A percentile compares a stretch with the other conserved stretches of the same genome.
Conservation (phyloP, 2,797 vertebrate species). For the Ptychadena robeensis region DNA sequence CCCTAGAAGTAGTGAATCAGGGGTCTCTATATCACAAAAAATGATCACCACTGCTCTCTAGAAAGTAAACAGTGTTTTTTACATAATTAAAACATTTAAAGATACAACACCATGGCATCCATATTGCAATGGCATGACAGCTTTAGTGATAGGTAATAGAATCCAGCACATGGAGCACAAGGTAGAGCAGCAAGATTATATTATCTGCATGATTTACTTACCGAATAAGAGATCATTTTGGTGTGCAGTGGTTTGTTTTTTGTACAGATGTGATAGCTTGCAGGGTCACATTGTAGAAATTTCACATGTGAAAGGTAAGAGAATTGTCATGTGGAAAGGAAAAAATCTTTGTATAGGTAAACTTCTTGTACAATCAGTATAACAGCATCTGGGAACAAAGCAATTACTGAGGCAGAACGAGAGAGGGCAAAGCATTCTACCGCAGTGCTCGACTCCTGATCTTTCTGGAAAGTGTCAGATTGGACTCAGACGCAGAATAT, state of each 20-base stretch:
- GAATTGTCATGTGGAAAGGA: slow-evolving; percentile 23
- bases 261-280: background rate
- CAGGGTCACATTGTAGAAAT: background rate
- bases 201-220: background rate
- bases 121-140: background rate
- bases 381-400: slow-evolving; percentile 2
- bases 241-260: background rate
- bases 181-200: slow-evolving; percentile 17
- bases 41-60: no score
- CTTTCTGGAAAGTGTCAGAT: background rate
- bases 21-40: no score
- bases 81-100: background rate
- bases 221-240: background rate
- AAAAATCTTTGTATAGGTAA: slow-evolving; percentile 17
- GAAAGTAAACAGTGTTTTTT: background rate
- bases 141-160: no score
- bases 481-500: background rate
- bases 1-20: no score
- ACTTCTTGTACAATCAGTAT: background rate
- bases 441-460: background rate
- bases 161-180: background rate
- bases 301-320: slow-evolving; percentile 12
- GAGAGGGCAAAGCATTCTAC: background rate
- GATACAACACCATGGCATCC: background rate
- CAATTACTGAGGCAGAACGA: slow-evolving; percentile 32